Conservation (phyloP, 2,888 invertebrate genomes). For the Carpatolechia fugitivella region DNA sequence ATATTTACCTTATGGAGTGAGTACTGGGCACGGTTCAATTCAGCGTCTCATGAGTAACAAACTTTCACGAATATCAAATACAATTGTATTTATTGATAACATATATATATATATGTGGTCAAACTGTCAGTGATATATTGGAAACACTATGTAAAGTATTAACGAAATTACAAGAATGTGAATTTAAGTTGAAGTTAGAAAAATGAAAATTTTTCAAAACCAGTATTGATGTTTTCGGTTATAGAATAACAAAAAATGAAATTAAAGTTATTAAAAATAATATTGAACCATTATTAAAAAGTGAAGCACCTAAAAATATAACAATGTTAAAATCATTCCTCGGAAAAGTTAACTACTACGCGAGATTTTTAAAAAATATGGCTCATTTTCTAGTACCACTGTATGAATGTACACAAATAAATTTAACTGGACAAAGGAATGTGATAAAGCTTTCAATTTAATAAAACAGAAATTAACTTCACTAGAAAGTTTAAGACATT, state of each 20-base stretch:
- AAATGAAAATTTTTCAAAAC: slow-evolving; percentile 16
- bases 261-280: too few species aligned
- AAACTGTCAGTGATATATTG: not conserved
- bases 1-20: slow-evolving; percentile 20
- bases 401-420: slow-evolving; percentile 5
- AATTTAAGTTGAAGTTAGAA: slow-evolving; percentile 14
- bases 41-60: slow-evolving; percentile 19
- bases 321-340: slow-evolving; percentile 16
- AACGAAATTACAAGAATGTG: slow-evolving; percentile 10
- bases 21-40: slow-evolving; percentile 21
- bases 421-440: slow-evolving; percentile 12
- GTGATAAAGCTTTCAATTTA: slow-evolving; percentile 10
- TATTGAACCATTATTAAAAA: not conserved
- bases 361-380: slow-evolving; percentile 16
- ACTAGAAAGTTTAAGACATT: not conserved
- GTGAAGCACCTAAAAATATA: slow-evolving; percentile 2
- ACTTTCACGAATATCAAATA: slow-evolving; percentile 10
- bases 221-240: slow-evolving; percentile 6
- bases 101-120: slow-evolving; percentile 10
- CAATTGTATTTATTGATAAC: slow-evolving; percentile 17
- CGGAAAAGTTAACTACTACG: slow-evolving; percentile 16
- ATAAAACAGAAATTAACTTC: not conserved
- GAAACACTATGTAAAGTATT: slow-evolving; percentile 9
- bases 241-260: too few species aligned
- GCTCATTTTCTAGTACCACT: not conserved